Percentiles rank a stretch among this genome's conserved stretches.
Evolutionary conservation across 2,113 vertebrate genomes (phyloP).

Genomic region (Zapornia atra): DNA sequence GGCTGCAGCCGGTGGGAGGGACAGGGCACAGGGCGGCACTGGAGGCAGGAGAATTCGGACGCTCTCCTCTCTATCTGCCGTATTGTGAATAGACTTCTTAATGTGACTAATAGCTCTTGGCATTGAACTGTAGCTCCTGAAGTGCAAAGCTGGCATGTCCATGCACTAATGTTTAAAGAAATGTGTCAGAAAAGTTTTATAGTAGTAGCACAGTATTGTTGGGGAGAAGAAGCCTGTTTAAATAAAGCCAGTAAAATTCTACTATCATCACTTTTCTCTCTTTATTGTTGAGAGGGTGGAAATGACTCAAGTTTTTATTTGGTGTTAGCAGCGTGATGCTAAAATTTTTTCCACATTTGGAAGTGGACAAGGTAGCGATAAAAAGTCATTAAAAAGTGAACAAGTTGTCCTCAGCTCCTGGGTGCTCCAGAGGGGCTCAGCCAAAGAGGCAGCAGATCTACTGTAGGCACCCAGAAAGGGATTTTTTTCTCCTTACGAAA

Average conservation of each 20-base stretch:
- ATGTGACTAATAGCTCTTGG: conserved; percentile 68
- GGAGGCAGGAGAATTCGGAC: not conserved
- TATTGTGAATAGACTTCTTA: conserved; percentile 27
- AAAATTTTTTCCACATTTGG: conserved; percentile 61
- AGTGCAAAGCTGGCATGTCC: conserved; percentile 50
- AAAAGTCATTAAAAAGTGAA: conserved; percentile 40
- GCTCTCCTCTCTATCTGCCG: not conserved
- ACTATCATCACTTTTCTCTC: conserved; percentile 55
- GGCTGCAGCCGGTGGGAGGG: not conserved
- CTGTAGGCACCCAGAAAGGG: not conserved
- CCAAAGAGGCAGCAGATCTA: conserved; percentile 26
- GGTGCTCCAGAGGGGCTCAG: not conserved
- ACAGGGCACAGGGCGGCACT: not conserved
- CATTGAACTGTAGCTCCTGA: conserved; percentile 51
- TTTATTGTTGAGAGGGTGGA: conserved; percentile 55
- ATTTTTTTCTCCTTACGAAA: conserved; percentile 46
- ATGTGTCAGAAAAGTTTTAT: conserved; percentile 70
- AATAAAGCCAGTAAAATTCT: conserved; percentile 58
- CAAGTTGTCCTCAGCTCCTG: conserved; percentile 38
- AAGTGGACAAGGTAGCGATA: conserved; percentile 47
- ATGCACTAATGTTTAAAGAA: conserved; percentile 63
- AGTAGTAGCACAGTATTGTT: conserved; percentile 46
- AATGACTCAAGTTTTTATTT: conserved; percentile 53
- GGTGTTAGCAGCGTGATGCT: conserved; percentile 42
- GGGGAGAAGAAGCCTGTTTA: conserved; percentile 61